These are phyloP conservation scores for Phaedon cochleariae DNA, from an alignment of 2,888 invertebrate species.

Conservation along the genomic window DNA sequence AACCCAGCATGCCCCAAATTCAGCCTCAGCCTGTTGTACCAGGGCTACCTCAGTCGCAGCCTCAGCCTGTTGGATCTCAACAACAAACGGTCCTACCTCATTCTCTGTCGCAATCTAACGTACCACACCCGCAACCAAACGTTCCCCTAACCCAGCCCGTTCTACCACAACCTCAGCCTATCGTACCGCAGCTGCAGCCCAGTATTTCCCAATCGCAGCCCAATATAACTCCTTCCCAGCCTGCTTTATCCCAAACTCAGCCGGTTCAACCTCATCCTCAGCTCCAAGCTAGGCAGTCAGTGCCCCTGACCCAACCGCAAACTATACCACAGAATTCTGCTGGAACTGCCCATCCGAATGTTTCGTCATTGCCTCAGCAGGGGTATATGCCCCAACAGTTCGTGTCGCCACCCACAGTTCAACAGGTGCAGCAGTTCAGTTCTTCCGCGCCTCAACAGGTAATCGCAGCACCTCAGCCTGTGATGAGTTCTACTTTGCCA, in stretches of 20 bases:
- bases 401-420: slow-evolving; percentile 25
- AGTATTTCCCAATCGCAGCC: slow-evolving; percentile 2
- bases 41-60: background rate
- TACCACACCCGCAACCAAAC: slow-evolving; percentile 7
- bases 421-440: slow-evolving; percentile 29
- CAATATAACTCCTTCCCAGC: background rate
- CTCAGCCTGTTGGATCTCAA: slow-evolving; percentile 11
- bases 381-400: slow-evolving; percentile 36
- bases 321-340: too few species aligned
- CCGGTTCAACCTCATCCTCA: background rate
- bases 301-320: too few species aligned
- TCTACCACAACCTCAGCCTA: slow-evolving; percentile 8
- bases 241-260: background rate
- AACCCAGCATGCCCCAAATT: background rate
- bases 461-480: slow-evolving; percentile 13
- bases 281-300: slow-evolving; percentile 12
- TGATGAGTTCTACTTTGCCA: slow-evolving; percentile 30
- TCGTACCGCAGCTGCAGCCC: slow-evolving; percentile 11
- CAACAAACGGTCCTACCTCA: slow-evolving; percentile 9
- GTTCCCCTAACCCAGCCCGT: slow-evolving; percentile 6
- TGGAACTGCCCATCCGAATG: slow-evolving; percentile 24
- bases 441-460: slow-evolving; percentile 33
- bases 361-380: slow-evolving; percentile 29
- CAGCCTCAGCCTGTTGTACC: slow-evolving; percentile 29
- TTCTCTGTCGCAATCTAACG: background rate